Conservation (phyloP, 2,797 vertebrate species). For the Anas bernieri region DNA sequence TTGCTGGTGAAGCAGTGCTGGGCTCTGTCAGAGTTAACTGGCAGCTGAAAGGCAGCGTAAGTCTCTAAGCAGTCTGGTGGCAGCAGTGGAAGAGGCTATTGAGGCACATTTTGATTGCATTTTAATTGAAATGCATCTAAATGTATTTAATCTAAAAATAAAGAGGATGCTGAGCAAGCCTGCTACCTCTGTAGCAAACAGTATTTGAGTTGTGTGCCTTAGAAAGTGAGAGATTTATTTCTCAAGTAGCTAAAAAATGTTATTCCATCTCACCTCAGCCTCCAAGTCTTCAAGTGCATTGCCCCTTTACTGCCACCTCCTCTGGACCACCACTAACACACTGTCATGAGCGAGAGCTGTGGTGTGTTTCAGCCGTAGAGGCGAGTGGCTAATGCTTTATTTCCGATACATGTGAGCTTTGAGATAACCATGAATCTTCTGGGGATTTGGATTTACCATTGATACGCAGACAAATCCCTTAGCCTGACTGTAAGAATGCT, state of each 20-base stretch:
- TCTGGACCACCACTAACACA: neutral
- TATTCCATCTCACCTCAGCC: neutral
- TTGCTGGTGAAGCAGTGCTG: neutral
- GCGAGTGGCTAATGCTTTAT: neutral
- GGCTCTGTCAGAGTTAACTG: neutral
- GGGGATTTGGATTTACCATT: conserved; percentile 60
- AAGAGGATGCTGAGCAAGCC: neutral
- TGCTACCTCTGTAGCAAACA: neutral
- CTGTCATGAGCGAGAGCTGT: neutral
- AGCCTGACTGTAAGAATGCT: conserved; percentile 41
- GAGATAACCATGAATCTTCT: conserved; percentile 29
- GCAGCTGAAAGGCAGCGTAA: neutral
- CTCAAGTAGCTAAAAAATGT: neutral
- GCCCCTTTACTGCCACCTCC: neutral
- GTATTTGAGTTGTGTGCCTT: neutral
- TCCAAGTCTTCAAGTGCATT: neutral
- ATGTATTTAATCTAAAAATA: neutral
- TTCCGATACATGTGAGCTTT: conserved; percentile 29
- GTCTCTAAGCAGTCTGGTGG: neutral
- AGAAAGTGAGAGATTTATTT: neutral
- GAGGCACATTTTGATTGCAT: neutral
- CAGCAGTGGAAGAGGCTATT: neutral
- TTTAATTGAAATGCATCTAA: neutral
- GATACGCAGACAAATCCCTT: conserved; percentile 49
- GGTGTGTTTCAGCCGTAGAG: neutral